phyloP scores from a whole-genome alignment of 2,113 vertebrate genomes.

The Urocitellus parryii region DNA sequence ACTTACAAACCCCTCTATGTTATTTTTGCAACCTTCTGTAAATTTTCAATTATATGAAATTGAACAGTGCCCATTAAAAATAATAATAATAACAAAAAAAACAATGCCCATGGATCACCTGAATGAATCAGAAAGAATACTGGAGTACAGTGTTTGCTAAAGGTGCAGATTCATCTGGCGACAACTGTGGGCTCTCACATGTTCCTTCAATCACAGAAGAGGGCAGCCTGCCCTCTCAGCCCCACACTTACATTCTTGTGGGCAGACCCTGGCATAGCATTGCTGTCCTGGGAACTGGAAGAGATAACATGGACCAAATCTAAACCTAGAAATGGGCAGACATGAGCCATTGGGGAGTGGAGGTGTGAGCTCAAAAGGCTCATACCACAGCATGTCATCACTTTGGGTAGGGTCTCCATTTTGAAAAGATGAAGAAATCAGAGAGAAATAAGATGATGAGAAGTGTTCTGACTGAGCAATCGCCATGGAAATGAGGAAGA shows the following conservation, averaged over 20 bases:
- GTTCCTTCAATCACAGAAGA: rapidly evolving
- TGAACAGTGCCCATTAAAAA: background rate
- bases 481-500: no score
- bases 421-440: no score
- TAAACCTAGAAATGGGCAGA: no score
- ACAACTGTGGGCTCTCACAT: background rate
- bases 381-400: no score
- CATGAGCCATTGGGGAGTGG: no score
- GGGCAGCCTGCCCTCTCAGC: no score
- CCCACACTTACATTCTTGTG: no score
- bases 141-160: background rate
- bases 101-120: background rate
- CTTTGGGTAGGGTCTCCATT: no score
- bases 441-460: no score
- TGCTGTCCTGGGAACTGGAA: background rate
- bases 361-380: background rate
- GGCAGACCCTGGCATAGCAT: background rate
- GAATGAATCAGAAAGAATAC: background rate
- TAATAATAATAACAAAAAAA: no score
- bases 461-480: no score
- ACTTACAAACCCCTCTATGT: background rate
- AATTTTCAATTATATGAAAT: background rate
- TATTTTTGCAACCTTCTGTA: constrained; percentile 33
- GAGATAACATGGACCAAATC: background rate
- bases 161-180: background rate